Percentiles rank a stretch among this genome's conserved stretches.
Conservation (phyloP, 1,140 invertebrate species). For the Xylocopa sonorina region DNA sequence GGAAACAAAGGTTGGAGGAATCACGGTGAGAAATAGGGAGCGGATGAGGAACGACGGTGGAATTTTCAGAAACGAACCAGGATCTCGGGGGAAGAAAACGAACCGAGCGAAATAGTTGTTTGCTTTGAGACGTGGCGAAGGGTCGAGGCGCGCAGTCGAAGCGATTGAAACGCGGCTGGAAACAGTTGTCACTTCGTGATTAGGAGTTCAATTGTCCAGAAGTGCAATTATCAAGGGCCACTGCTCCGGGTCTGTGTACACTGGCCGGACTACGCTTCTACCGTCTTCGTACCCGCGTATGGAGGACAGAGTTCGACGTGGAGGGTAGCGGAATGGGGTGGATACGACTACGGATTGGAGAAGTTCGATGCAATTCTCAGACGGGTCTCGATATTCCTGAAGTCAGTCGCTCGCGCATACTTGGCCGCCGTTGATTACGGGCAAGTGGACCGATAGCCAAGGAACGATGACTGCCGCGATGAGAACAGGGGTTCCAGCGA, state of each 20-base stretch:
- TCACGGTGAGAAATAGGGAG: neutral
- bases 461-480: conserved; percentile 34
- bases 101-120: neutral
- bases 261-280: too few relatives aligned
- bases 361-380: conserved; percentile 54
- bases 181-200: conserved; percentile 68
- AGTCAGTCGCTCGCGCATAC: conserved; percentile 43
- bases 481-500: conserved; percentile 40
- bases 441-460: conserved; percentile 52
- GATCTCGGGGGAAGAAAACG: neutral
- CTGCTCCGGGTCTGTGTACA: conserved; percentile 9
- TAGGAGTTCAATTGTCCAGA: conserved; percentile 67
- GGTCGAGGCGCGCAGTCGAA: neutral
- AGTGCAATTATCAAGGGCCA: conserved; percentile 61
- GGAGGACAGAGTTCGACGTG: neutral
- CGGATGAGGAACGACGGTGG: neutral
- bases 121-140: conserved; percentile 9
- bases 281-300: neutral
- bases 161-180: conserved; percentile 8
- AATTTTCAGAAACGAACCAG: neutral
- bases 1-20: neutral
- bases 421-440: conserved; percentile 19
- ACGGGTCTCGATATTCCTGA: conserved; percentile 9
- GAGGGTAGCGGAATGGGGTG: neutral
- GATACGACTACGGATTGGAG: neutral